These are phyloP conservation scores for Vanessa atalanta DNA, from an alignment of 1,140 invertebrate species.

Conservation along the genomic window DNA sequence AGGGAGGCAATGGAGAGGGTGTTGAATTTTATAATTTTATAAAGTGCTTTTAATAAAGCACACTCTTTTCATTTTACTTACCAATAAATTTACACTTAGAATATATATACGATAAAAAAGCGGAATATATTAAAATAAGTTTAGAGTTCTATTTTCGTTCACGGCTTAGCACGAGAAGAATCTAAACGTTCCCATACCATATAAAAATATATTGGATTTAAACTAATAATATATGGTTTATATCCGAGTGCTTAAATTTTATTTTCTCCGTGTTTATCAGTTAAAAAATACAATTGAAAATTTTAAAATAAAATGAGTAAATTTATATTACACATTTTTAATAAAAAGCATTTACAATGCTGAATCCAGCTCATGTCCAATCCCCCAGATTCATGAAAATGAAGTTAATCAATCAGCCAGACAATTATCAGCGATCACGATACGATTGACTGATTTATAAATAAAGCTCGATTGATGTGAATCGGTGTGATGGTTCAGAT, in stretches of 20 bases:
- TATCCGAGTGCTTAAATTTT: too few relatives aligned
- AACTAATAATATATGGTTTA: too few relatives aligned
- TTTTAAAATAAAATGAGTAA: not conserved
- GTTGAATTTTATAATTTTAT: not conserved
- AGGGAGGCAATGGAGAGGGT: too few relatives aligned
- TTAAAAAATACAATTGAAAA: not conserved
- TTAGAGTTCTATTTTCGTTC: too few relatives aligned
- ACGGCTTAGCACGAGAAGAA: too few relatives aligned
- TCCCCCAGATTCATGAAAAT: not conserved
- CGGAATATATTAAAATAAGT: too few relatives aligned
- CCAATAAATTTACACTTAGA: too few relatives aligned
- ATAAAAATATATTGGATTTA: too few relatives aligned
- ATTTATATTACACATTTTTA: not conserved
- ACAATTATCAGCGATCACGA: conserved; percentile 25
- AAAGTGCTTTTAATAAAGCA: not conserved
- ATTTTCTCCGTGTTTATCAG: too few relatives aligned
- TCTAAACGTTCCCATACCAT: too few relatives aligned
- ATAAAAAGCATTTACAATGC: not conserved
- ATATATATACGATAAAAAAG: too few relatives aligned
- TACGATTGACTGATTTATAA: conserved; percentile 22
- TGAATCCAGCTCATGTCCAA: not conserved
- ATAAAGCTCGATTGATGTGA: conserved; percentile 19
- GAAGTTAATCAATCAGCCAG: conserved; percentile 13
- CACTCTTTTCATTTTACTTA: too few relatives aligned
- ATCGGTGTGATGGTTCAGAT: conserved; percentile 22